Conservation (phyloP, 2,888 invertebrate genomes). For the Caprella mutica region DNA sequence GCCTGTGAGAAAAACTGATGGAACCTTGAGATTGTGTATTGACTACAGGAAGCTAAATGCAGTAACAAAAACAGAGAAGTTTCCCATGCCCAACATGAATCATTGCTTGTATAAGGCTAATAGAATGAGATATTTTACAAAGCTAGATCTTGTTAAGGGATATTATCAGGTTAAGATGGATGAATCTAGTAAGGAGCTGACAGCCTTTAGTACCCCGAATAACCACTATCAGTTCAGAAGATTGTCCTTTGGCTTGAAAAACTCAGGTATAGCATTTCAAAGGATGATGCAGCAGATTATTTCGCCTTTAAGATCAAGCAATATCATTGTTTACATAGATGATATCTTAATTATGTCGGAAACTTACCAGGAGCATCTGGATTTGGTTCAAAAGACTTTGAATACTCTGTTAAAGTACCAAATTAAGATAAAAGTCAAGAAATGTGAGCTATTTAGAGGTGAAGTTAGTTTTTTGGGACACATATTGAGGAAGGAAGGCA, state of each 20-base stretch:
- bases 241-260: neutral
- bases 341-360: no score
- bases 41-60: neutral
- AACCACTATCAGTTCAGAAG: neutral
- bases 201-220: neutral
- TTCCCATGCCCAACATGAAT: neutral
- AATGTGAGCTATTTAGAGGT: no score
- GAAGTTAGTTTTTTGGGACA: no score
- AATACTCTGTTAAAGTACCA: no score
- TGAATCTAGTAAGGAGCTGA: neutral
- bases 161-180: neutral
- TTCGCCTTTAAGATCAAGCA: no score
- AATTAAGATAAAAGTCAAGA: no score
- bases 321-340: no score
- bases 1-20: neutral
- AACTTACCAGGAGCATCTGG: no score
- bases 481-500: no score
- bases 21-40: neutral
- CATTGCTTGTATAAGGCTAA: neutral
- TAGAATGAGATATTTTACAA: neutral
- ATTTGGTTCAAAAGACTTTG: no score
- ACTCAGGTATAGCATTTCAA: no score
- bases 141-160: neutral
- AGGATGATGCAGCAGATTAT: no score
- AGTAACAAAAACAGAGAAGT: neutral